Base-by-base conservation (phyloP, 1,140 invertebrate species). In the Ditylenchus dipsaci region DNA sequence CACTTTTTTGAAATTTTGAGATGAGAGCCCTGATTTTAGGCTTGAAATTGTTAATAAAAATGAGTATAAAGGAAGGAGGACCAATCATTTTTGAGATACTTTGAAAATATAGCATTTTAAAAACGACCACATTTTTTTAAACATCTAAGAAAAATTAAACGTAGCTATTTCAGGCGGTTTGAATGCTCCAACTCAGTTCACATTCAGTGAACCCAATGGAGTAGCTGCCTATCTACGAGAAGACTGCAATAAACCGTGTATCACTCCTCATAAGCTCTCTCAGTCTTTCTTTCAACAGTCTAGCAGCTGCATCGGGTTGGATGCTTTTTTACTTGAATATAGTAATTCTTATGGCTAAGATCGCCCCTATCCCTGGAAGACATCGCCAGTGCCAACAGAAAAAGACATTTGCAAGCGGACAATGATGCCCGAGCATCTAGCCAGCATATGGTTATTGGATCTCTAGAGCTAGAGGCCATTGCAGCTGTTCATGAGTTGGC, bases 401-500 rank as follows among this genome's bases (percentile, higher is more conserved):
- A 73, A 69, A 43, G 70, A 17, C 73, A 81, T 71, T 43, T 43
- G 45, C 56, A 57, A 27, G 38, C 21, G 47, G 27, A 29, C 7
- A 9, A 73, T 30, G 19, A 29, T 74, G 57, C 62, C 78, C 17
- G 23, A 9, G 33, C 3, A 5, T 38, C 33, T 38, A 38, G 11
- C 33, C 63, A 62, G 15, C 17, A 62, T 23, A 15, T 23, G 19
- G 27, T 26, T 68, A 67, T 64, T 15, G 79, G 80, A 0, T 71
- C 75, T 13, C 62, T 82, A 9, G 80, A 82, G 68, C 63, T 82
- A 57, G 80, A 82, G 58, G 80, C 80, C 1, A 82, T 82, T 27
- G 77, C 80, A 1, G 81, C 80, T 19, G 81, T 82, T 27, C 81
- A 82, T 49, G 80, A 82, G 67, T 65, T 79, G 38, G 77, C 66